Conservation (phyloP, 2,888 invertebrate species). For the Liodrosophila aerea region DNA sequence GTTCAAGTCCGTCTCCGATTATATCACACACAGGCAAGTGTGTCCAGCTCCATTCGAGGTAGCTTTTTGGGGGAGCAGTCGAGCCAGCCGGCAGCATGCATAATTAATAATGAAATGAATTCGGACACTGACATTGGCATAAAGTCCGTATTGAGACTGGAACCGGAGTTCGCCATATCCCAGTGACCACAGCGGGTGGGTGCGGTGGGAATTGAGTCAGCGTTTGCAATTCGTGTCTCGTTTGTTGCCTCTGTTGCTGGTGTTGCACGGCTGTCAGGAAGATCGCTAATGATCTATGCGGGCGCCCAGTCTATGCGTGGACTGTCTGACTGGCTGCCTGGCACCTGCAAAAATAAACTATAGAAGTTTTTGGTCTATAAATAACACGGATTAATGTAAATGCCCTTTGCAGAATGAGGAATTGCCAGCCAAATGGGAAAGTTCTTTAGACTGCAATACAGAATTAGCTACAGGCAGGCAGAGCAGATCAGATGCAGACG, state of each 20-base stretch:
- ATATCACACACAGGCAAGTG: slow-evolving; percentile 48
- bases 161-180: slow-evolving; percentile 27
- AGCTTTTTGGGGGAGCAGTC: slow-evolving; percentile 12
- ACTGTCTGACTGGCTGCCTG: slow-evolving; percentile 29
- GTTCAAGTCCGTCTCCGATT: slow-evolving; percentile 61
- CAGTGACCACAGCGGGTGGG: slow-evolving; percentile 40
- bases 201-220: slow-evolving; percentile 40
- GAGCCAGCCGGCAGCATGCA: slow-evolving; percentile 39
- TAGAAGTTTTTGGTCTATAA: slow-evolving; percentile 51
- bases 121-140: slow-evolving; percentile 53
- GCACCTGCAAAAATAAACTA: slow-evolving; percentile 64
- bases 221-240: slow-evolving; percentile 26
- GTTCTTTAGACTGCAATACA: slow-evolving; percentile 42
- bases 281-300: slow-evolving; percentile 64
- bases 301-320: slow-evolving; percentile 42
- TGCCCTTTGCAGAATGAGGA: slow-evolving; percentile 73
- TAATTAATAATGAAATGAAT: slow-evolving; percentile 60
- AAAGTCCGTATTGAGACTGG: slow-evolving; percentile 7
- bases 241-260: slow-evolving; percentile 18
- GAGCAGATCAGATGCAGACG: not conserved
- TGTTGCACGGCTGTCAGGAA: slow-evolving; percentile 52
- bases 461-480: slow-evolving; percentile 48
- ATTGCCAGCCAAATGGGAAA: slow-evolving; percentile 55
- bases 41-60: slow-evolving; percentile 22
- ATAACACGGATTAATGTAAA: slow-evolving; percentile 65